Evolutionary conservation across 1,140 invertebrate genomes (phyloP), one percentile per base, ranked within the genome.

Genomic region (Drosophila sturtevanti): DNA sequence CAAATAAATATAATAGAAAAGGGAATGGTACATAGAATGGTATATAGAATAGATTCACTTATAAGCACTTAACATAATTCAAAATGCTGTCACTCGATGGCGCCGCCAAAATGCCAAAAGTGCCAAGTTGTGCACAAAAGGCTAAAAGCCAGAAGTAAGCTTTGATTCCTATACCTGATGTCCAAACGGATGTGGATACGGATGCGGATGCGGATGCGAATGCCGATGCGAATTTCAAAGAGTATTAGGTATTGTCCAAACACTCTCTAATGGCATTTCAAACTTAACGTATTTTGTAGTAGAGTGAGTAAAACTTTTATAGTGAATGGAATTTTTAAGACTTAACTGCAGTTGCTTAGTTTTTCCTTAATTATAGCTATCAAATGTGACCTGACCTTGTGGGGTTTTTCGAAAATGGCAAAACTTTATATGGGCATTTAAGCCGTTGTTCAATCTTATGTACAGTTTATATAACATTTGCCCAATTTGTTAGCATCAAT

Each of bases 1-100:
- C 79, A 82, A 87, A 71, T 79, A 89, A 81, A 77, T 81, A 77
- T 63, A 86, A 79, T 87, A 69, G 63, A 56, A 65, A 65, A 34
- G 31, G 61, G 73, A 44, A 31, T 12, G 27, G 31, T 2, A 2
- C 18, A 22, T 2, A 22, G 27, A 31, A 51, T 35, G 58, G n/a
- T n/a, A 18, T 48, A 72, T 60, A 16, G 71, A 63, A 48, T 16
- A 55, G 24, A 60, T 27, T 24, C 56, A 22, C 24, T 18, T 58
- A 68, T 35, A 24, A 24, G 59, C 73, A 86, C 79, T 79, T 82
- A 81, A 63, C 81, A 81, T 77, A 82, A 76, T 72, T 86, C 81
- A 86, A 80, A 75, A 55, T 55, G 58, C 54, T 55, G 63, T 69
- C 71, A 48, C 52, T 69, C 59, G 59, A 44, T 71, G 81, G 69